phyloP scores from a whole-genome alignment of 2,888 invertebrate species.

The Pseudococcus longispinus region DNA sequence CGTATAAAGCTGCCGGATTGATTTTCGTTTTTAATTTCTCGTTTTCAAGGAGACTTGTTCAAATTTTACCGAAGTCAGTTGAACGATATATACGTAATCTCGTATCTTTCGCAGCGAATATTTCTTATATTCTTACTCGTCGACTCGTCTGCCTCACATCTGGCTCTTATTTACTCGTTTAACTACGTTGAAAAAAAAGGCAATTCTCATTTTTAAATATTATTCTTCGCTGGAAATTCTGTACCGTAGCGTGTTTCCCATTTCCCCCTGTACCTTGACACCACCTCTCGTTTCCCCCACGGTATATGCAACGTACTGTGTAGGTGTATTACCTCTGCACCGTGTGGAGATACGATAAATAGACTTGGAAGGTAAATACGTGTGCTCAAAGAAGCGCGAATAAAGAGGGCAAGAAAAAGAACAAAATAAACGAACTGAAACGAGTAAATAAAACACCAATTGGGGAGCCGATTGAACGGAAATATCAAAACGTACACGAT shows the following conservation, averaged over 20 bases:
- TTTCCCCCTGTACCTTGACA: background rate
- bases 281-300: background rate
- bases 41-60: too few species aligned
- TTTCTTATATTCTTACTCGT: too few species aligned
- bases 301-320: background rate
- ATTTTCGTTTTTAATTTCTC: too few species aligned
- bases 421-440: conserved; percentile 47
- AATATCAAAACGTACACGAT: conserved; percentile 42
- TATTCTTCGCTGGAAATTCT: background rate
- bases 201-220: background rate
- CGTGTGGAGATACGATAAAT: background rate
- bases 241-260: background rate
- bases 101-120: too few species aligned
- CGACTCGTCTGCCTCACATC: too few species aligned
- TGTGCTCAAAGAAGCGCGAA: conserved; percentile 21
- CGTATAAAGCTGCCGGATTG: too few species aligned
- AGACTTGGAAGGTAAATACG: background rate
- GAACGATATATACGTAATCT: too few species aligned
- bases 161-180: background rate
- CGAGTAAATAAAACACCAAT: conserved; percentile 44
- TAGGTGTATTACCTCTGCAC: background rate
- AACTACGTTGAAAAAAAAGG: background rate
- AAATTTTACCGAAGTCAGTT: too few species aligned
- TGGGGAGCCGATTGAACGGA: conserved; percentile 42
- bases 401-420: conserved; percentile 26